A percentile compares a stretch with the other conserved stretches of the same genome.
phyloP scores from a whole-genome alignment of 2,797 vertebrate species.

The Lutra lutra region DNA sequence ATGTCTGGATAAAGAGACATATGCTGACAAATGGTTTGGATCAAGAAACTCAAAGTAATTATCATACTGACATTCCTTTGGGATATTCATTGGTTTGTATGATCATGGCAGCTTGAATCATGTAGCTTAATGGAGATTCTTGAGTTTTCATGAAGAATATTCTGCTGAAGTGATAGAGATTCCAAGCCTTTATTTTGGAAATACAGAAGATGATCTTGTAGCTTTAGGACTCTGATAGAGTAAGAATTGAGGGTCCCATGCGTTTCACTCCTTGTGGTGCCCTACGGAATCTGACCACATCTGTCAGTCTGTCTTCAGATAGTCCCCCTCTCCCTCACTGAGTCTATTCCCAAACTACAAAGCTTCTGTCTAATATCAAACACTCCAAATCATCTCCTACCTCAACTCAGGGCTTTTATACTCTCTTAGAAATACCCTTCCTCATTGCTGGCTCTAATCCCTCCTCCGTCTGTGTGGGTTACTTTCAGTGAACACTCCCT shows the following conservation, averaged over 20 bases:
- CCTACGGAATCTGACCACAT: not conserved
- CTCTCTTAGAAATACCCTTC: not conserved
- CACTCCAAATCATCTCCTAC: not conserved
- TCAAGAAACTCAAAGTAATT: not conserved
- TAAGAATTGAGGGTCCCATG: not conserved
- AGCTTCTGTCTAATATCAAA: not conserved
- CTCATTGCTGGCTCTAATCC: not conserved
- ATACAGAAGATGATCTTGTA: not conserved
- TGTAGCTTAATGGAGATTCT: not conserved
- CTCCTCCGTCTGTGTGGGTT: not conserved
- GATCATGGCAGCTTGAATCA: not conserved
- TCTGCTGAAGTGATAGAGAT: not conserved
- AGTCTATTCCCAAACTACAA: not conserved
- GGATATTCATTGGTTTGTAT: not conserved
- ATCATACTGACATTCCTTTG: not conserved
- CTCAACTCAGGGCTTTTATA: not conserved
- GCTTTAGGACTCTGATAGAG: not conserved
- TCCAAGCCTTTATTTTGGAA: not conserved
- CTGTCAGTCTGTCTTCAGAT: not conserved
- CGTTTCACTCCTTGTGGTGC: rapidly evolving
- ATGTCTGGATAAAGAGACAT: not conserved
- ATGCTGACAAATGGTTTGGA: not conserved
- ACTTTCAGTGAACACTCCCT: not conserved
- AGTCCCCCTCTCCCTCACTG: not conserved
- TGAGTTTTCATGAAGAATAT: not conserved